phyloP scores from a whole-genome alignment of 1,140 invertebrate genomes.

The Littorina saxatilis region DNA sequence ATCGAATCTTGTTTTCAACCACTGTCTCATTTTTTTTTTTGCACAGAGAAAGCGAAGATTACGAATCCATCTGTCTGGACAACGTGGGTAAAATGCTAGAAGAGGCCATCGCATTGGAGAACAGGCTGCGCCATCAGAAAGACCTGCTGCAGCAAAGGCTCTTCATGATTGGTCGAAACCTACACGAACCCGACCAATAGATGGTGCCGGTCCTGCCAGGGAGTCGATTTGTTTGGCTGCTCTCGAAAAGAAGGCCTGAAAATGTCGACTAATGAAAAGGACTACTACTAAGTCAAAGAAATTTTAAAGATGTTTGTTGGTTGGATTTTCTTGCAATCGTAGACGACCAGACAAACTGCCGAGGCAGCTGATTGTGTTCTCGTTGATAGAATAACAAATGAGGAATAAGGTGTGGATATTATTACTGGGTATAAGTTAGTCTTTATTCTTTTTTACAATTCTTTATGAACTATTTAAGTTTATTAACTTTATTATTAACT shows the following conservation, averaged over 20 bases:
- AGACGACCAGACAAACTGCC: too few relatives aligned
- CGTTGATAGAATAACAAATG: too few relatives aligned
- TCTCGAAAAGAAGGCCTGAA: too few relatives aligned
- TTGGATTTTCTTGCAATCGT: not conserved
- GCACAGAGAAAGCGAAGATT: constrained; percentile 6
- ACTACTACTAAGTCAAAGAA: not conserved
- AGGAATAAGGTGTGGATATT: too few relatives aligned
- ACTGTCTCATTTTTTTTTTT: too few relatives aligned
- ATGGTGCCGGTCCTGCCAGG: not conserved
- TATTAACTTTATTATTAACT: too few relatives aligned
- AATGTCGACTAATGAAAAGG: not conserved
- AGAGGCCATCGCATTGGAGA: not conserved
- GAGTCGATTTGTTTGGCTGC: not conserved
- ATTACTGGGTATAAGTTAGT: too few relatives aligned
- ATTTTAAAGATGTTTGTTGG: not conserved
- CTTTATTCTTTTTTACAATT: too few relatives aligned
- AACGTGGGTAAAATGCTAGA: not conserved
- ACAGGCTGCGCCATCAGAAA: not conserved
- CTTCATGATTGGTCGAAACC: not conserved
- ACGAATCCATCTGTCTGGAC: not conserved
- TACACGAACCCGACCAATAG: not conserved
- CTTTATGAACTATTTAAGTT: too few relatives aligned
- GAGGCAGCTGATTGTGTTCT: too few relatives aligned
- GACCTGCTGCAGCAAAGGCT: not conserved
- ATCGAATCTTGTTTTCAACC: too few relatives aligned